These are phyloP conservation scores for Hypocryptadius cinnamomeus DNA, from an alignment of 2,113 vertebrate genomes.

Conservation along the genomic window DNA sequence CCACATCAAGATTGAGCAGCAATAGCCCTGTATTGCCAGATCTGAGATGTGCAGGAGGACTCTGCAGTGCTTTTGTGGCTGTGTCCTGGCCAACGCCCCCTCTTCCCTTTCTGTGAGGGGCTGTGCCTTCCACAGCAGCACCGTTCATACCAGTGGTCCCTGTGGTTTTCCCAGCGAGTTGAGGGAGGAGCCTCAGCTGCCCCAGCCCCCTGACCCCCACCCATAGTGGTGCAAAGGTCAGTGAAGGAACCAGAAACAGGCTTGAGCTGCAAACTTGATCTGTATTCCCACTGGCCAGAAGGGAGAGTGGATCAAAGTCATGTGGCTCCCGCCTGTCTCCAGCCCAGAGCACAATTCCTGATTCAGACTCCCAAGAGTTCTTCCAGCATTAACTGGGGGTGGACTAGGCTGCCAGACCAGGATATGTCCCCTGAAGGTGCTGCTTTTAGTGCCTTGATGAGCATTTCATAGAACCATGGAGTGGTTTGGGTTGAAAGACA, in stretches of 20 bases:
- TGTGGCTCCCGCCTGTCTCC: not conserved
- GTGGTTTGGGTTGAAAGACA: not conserved
- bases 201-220: not conserved
- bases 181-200: not conserved
- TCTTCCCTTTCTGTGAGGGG: not conserved
- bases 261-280: not conserved
- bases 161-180: not conserved
- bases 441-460: not conserved
- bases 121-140: not conserved
- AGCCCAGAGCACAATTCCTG: not conserved
- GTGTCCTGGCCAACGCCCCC: not conserved
- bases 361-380: not conserved
- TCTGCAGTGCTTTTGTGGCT: not conserved
- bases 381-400: not conserved
- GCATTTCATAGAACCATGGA: not conserved
- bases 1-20: slow-evolving; percentile 20
- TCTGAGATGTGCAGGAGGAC: not conserved
- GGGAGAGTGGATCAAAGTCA: not conserved
- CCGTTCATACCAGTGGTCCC: not conserved
- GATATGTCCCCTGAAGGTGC: not conserved
- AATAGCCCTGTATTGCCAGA: not conserved
- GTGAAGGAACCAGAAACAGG: not conserved
- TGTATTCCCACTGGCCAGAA: not conserved
- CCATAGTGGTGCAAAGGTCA: not conserved
- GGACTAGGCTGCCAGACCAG: not conserved